phyloP scores from a whole-genome alignment of 2,113 vertebrate species.

The Dasyornis broadbenti region DNA sequence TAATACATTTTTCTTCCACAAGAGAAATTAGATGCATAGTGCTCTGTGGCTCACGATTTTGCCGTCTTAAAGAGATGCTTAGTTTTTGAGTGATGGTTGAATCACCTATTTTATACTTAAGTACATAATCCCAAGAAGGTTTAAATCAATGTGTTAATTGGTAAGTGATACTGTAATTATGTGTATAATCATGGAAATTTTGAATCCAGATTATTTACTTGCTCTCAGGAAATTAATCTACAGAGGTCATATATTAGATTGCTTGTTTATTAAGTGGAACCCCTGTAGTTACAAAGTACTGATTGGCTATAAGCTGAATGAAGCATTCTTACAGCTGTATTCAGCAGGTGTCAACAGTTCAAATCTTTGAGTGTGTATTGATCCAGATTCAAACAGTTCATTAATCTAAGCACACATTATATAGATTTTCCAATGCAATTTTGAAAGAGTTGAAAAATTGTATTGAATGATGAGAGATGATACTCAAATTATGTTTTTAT shows the following conservation, averaged over 20 bases:
- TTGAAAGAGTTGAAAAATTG: slow-evolving; percentile 77
- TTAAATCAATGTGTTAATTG: slow-evolving; percentile 78
- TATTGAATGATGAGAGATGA: slow-evolving; percentile 80
- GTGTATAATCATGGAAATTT: slow-evolving; percentile 77
- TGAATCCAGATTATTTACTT: slow-evolving; percentile 77
- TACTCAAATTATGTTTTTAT: slow-evolving; percentile 77
- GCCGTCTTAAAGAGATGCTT: slow-evolving; percentile 19
- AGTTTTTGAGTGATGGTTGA: slow-evolving; percentile 58
- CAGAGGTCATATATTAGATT: slow-evolving; percentile 75
- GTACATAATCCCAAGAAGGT: slow-evolving; percentile 71
- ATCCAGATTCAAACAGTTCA: slow-evolving; percentile 82
- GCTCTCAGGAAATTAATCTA: slow-evolving; percentile 77
- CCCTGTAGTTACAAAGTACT: slow-evolving; percentile 70
- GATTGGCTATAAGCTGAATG: slow-evolving; percentile 67
- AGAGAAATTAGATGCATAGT: slow-evolving; percentile 41
- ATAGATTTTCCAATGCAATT: slow-evolving; percentile 81
- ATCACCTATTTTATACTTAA: slow-evolving; percentile 68
- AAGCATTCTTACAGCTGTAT: slow-evolving; percentile 68
- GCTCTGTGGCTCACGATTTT: not conserved
- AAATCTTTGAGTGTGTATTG: slow-evolving; percentile 75
- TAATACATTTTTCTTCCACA: not conserved
- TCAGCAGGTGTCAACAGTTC: slow-evolving; percentile 76
- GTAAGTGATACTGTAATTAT: slow-evolving; percentile 77
- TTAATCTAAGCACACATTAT: slow-evolving; percentile 83
- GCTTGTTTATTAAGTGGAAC: slow-evolving; percentile 78